Base-by-base conservation (phyloP, 2,888 invertebrate genomes). In the Glyphotaelius pellucidus region DNA sequence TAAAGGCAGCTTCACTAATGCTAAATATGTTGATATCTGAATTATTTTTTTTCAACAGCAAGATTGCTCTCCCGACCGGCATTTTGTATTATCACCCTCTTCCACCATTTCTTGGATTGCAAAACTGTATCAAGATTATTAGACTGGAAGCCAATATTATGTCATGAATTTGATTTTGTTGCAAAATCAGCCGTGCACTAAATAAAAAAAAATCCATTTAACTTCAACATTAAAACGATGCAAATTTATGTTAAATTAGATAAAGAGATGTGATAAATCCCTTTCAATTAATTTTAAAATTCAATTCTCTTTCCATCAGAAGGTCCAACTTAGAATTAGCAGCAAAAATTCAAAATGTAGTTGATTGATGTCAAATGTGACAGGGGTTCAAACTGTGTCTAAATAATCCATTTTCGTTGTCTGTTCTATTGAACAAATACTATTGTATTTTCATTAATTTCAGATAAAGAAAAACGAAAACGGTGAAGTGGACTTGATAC, bases 381-480 rank as follows among this genome's bases (percentile, higher is more conserved):
- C 38, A 38, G 38, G 38, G 9, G 0, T 15, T 15, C 15, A 15
- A 52, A 19, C 52, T 52, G 15, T 15, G 52, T 14, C 19, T 15
- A 15, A 52, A 52, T 52, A 19, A 52, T 52, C 14, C 19, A 19
- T 19, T 52, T 19, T 52, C 52, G 0, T 5, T 67, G 67, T 7
- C 9, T n/a, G 5, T n/a, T 67, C n/a, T n/a, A n/a, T n/a, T 19
- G 67, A 25, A 5, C 25, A 67, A n/a, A n/a, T n/a, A n/a, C n/a
- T n/a, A 67, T n/a, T 9, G 25, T 67, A 67, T 32, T 35, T 19
- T 83, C 19, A 11, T 35, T 83, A 3, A 32, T 92, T 90, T 88
- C 91, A 94, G 94, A 94, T 94, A 15, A 93, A 94, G n/a, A 93
- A 92, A 89, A 92, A 92, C 32, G 89, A 94, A n/a, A 92, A 94